Evolutionary conservation across 53 echinoderm and acorn worm species (phyloP), one percentile per base, ranked within the genome.

Genomic region (Temnopleurus reevesii): DNA sequence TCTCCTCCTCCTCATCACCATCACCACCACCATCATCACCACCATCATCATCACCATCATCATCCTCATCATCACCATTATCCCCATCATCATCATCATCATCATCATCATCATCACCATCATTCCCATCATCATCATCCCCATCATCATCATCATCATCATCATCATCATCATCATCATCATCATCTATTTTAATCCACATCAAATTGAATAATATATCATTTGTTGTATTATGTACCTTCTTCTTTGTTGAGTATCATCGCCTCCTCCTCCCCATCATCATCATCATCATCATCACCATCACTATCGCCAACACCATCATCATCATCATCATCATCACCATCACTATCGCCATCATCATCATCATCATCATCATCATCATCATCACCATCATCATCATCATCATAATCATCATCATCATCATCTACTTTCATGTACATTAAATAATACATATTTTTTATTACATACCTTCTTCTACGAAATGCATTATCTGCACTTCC

Each of bases 141-240:
- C 41, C 61, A 12, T 35, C 86, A 4, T 85, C 86, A 18, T 81
- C 89, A 6, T 80, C 86, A 33, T 93, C 93, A 45, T 84, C 90
- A 80, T 26, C 12, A 46, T 46, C 46, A 51, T 51, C 80, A 46
- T 46, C 8, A 23, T n/a, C n/a, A 56, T 23, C 24, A 56, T 15
- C 13, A 4, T 7, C 33, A 63, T 31, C n/a, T n/a, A n/a, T n/a
- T n/a, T n/a, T n/a, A n/a, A n/a, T n/a, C n/a, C n/a, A n/a, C n/a
- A n/a, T n/a, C n/a, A n/a, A n/a, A n/a, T 53, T 53, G 53, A 12
- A 12, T 53, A 9, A 53, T 17, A 12, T 53, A 12, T 53, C 53
- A 53, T 12, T 12, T 9, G 17, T 12, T 53, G 53, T 9, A 9
- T 17, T 17, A 9, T 12, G 9, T 53, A 17, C 17, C 53, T 53